Percentiles rank a stretch among this genome's conserved stretches.
Conservation (phyloP, 1,140 invertebrate species). For the Brachionus paranguensis region DNA sequence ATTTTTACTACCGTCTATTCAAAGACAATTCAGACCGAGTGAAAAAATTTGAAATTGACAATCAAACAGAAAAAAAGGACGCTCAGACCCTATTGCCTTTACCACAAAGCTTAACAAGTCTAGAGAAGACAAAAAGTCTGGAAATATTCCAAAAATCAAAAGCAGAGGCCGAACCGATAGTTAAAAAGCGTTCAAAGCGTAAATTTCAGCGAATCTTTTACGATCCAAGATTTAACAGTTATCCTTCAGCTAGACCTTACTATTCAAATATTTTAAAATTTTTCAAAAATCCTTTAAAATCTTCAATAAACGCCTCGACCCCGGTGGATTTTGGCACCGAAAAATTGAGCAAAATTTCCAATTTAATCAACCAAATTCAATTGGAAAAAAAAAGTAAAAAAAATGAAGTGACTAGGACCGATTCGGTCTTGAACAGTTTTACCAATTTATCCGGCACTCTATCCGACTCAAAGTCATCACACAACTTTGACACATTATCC, state of each 20-base stretch:
- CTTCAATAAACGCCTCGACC: neutral
- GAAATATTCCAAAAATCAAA: neutral
- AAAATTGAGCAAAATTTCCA: neutral
- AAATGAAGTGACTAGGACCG: neutral
- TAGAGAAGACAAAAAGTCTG: neutral
- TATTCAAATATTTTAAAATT: conserved; percentile 15
- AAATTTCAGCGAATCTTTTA: neutral
- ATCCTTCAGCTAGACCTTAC: neutral
- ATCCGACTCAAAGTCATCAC: neutral
- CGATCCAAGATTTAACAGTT: conserved; percentile 4
- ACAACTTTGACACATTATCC: neutral
- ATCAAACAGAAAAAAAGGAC: neutral
- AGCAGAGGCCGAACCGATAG: neutral
- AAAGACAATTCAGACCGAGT: neutral
- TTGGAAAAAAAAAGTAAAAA: neutral
- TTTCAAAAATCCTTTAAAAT: neutral
- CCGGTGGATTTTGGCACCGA: neutral
- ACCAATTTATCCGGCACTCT: conserved; percentile 2
- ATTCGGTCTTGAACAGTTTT: neutral
- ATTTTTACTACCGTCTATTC: neutral
- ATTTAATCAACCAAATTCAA: neutral
- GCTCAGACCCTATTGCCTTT: neutral
- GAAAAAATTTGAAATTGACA: neutral
- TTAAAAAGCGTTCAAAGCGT: neutral
- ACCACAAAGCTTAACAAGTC: neutral